Conservation (phyloP, 2,113 vertebrate species). For the Canis aureus region DNA sequence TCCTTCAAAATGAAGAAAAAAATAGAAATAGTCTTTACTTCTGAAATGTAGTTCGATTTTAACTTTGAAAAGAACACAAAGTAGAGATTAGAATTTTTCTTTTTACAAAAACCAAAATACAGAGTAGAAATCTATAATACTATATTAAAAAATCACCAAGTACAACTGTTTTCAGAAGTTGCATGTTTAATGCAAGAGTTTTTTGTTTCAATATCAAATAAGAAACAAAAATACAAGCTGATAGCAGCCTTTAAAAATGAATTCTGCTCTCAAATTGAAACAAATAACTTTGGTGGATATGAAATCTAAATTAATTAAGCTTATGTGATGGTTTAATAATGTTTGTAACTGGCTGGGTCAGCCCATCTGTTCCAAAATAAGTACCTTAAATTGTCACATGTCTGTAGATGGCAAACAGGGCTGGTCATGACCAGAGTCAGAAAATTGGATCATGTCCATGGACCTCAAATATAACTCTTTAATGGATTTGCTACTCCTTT, state of each 20-base stretch:
- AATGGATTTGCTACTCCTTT: conserved; percentile 16
- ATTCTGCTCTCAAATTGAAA: conserved; percentile 31
- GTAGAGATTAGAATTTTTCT: conserved; percentile 9
- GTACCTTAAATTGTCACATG: neutral
- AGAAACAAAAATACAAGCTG: neutral
- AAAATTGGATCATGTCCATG: neutral
- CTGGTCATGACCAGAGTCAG: neutral
- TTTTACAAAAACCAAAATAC: conserved; percentile 47
- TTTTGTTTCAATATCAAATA: conserved; percentile 45
- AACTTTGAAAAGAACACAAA: conserved; percentile 13
- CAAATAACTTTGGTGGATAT: neutral
- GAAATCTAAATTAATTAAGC: conserved; percentile 32
- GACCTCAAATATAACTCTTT: conserved; percentile 25
- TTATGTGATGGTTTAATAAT: neutral
- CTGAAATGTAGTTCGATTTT: conserved; percentile 41
- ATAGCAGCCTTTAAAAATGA: conserved; percentile 31
- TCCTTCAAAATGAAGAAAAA: conserved; percentile 43
- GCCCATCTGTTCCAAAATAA: conserved; percentile 57
- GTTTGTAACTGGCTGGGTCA: neutral
- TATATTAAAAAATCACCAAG: conserved; percentile 16
- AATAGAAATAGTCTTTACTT: neutral
- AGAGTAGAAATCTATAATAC: neutral
- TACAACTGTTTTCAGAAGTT: neutral
- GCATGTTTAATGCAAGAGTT: neutral
- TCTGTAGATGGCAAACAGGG: neutral